Percentiles rank a stretch among this genome's conserved stretches.
These are phyloP conservation scores for Ochlodes sylvanus DNA, from an alignment of 2,888 invertebrate species.

Conservation along the genomic window DNA sequence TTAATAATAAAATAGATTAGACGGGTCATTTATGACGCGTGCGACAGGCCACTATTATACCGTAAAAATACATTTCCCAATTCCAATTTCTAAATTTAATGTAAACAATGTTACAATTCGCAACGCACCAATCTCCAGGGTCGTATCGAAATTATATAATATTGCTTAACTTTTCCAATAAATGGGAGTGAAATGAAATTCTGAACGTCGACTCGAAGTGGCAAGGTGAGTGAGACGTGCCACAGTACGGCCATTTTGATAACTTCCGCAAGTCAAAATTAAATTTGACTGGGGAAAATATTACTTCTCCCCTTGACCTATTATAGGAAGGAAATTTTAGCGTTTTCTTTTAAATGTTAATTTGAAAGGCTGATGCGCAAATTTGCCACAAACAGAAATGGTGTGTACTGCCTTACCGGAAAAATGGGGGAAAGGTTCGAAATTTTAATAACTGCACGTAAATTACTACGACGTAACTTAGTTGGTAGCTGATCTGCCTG, in stretches of 20 bases:
- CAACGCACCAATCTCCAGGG: conserved; percentile 27
- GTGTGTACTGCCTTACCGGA: too few relatives aligned
- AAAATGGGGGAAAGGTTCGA: too few relatives aligned
- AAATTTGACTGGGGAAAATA: conserved; percentile 30
- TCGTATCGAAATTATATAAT: conserved; percentile 57
- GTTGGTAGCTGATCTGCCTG: too few relatives aligned
- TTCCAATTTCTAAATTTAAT: conserved; percentile 2
- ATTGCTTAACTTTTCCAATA: conserved; percentile 81
- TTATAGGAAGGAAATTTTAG: neutral
- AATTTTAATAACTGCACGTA: too few relatives aligned
- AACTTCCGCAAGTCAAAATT: conserved; percentile 54
- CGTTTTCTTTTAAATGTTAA: too few relatives aligned
- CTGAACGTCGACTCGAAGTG: conserved; percentile 65
- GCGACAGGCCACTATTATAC: too few relatives aligned
- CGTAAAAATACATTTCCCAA: neutral
- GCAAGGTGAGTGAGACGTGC: conserved; percentile 64
- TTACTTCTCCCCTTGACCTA: conserved; percentile 30
- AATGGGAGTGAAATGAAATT: conserved; percentile 79
- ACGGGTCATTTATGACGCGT: too few relatives aligned
- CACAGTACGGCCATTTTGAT: conserved; percentile 63
- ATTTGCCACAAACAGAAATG: too few relatives aligned
- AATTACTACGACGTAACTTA: too few relatives aligned
- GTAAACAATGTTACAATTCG: neutral
- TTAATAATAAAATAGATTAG: too few relatives aligned
- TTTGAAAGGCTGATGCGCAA: too few relatives aligned